Percentiles rank a stretch among this genome's conserved stretches.
Conservation (phyloP, 2,797 vertebrate species). For the Vultur gryphus region DNA sequence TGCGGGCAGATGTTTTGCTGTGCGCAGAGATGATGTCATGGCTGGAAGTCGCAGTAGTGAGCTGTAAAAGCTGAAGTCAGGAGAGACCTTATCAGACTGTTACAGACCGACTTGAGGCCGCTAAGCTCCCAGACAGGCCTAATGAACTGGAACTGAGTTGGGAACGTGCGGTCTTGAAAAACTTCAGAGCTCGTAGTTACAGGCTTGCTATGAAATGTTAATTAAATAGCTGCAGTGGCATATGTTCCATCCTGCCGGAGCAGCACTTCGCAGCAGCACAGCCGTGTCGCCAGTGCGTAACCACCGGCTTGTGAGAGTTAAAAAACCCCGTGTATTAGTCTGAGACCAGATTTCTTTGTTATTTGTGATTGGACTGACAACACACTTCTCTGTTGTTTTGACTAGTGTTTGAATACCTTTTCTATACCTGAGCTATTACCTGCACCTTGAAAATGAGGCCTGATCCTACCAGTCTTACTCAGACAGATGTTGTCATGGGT, state of each 20-base stretch:
- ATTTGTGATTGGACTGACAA: not conserved
- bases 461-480: not conserved
- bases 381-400: not conserved
- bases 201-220: conserved; percentile 23
- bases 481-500: not conserved
- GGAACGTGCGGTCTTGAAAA: not conserved
- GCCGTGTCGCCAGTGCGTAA: accelerated
- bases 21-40: not conserved
- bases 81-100: not conserved
- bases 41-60: not conserved
- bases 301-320: not conserved
- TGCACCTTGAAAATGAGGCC: not conserved
- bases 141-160: conserved; percentile 2
- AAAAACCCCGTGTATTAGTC: not conserved
- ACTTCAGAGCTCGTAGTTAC: not conserved
- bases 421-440: not conserved
- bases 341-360: not conserved
- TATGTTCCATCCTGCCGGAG: not conserved
- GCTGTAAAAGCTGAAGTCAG: not conserved
- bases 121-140: not conserved
- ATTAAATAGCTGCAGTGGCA: conserved; percentile 9
- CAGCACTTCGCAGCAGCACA: not conserved
- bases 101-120: not conserved
- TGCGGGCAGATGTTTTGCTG: not conserved
- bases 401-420: not conserved